These are phyloP conservation scores for Ascidia mentula DNA, from an alignment of 23 tunicate genomes.

Conservation along the genomic window DNA sequence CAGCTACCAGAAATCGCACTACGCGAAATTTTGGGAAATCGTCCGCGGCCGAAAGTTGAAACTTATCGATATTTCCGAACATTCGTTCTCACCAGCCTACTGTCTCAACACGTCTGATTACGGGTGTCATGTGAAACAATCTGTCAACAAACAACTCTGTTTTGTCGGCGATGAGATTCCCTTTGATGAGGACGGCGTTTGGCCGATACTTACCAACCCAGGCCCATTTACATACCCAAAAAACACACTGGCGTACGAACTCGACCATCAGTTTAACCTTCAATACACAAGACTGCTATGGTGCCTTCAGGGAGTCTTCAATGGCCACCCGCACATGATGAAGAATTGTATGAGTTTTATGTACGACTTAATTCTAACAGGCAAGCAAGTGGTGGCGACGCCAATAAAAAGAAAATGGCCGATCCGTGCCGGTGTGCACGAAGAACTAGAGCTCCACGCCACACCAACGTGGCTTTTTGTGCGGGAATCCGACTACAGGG, in stretches of 20 bases:
- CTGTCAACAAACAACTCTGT: not conserved
- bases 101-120: constrained; percentile 8
- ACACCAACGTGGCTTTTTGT: constrained; percentile 7
- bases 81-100: not conserved
- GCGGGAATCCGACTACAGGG: not conserved
- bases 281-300: constrained; percentile 35
- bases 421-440: not conserved
- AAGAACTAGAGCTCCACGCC: not conserved
- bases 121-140: not conserved
- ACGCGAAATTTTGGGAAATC: constrained; percentile 26
- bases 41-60: constrained; percentile 37
- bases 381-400: constrained; percentile 29
- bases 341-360: constrained; percentile 22
- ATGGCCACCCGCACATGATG: constrained; percentile 24
- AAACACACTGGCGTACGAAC: constrained; percentile 11
- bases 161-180: constrained; percentile 30
- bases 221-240: not conserved
- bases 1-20: constrained; percentile 27
- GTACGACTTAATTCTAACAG: constrained; percentile 34
- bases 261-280: constrained; percentile 31
- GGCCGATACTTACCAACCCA: constrained; percentile 40
- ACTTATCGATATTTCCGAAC: not conserved
- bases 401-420: not conserved
- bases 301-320: constrained; percentile 23
- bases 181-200: constrained; percentile 38